These are phyloP conservation scores for Machaerirhynchus nigripectus DNA, from an alignment of 2,113 vertebrate species.

Conservation along the genomic window DNA sequence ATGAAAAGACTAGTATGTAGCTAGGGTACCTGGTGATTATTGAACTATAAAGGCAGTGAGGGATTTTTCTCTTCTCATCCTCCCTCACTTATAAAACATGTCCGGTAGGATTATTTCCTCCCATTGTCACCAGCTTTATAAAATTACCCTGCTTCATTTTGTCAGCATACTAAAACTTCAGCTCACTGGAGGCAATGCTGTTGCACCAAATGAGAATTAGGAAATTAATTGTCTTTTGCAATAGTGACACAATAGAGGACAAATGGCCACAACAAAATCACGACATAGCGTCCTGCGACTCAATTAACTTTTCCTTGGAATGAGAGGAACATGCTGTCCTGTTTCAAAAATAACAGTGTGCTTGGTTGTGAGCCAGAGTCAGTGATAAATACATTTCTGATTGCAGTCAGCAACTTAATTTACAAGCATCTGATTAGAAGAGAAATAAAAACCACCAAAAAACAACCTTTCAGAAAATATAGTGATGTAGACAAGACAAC, in stretches of 20 bases:
- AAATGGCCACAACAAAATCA: not conserved
- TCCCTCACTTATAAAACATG: not conserved
- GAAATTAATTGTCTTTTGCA: not conserved
- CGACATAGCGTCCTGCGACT: not conserved
- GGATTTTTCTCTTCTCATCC: not conserved
- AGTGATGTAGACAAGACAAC: not conserved
- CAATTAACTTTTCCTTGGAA: slow-evolving; percentile 16
- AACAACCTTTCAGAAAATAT: not conserved
- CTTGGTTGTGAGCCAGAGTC: slow-evolving; percentile 32
- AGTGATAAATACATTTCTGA: slow-evolving; percentile 36
- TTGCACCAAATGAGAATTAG: not conserved
- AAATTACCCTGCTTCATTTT: not conserved
- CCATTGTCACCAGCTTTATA: not conserved
- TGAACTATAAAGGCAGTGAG: not conserved
- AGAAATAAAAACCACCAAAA: not conserved
- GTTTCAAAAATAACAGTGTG: slow-evolving; percentile 25
- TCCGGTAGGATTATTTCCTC: not conserved
- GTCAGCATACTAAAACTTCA: not conserved
- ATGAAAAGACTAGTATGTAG: not conserved
- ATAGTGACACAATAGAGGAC: not conserved
- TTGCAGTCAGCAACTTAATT: slow-evolving; percentile 25
- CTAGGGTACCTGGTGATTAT: not conserved
- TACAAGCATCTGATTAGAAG: slow-evolving; percentile 9
- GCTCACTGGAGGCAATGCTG: not conserved
- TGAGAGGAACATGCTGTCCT: not conserved